These are phyloP conservation scores for Glomeris maerens DNA, from an alignment of 1,140 invertebrate genomes.

Conservation along the genomic window DNA sequence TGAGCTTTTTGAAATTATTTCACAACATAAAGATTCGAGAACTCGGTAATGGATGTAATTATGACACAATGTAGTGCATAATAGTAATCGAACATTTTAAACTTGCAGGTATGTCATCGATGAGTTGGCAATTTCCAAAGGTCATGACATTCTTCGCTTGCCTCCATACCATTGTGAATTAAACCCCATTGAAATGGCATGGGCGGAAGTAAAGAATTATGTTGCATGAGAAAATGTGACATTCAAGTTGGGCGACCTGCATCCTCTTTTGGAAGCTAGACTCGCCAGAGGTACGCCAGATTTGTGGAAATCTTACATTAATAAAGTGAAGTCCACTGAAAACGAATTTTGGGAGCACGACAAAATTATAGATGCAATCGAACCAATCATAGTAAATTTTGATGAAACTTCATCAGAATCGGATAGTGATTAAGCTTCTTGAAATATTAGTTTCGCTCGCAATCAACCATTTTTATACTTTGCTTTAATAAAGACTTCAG, in stretches of 20 bases:
- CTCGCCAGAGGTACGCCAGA: too few species aligned
- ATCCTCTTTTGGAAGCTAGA: too few species aligned
- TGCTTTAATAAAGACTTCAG: too few species aligned
- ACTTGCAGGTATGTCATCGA: constrained; percentile 16
- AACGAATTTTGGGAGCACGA: too few species aligned
- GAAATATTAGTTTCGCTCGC: too few species aligned
- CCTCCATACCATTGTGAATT: constrained; percentile 29
- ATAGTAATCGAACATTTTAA: background rate
- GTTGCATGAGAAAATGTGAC: constrained; percentile 14
- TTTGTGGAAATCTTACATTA: too few species aligned
- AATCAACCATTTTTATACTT: too few species aligned
- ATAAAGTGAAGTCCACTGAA: too few species aligned
- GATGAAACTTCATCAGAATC: too few species aligned
- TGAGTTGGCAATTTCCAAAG: constrained; percentile 11
- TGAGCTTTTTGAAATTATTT: background rate
- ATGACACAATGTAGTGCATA: background rate
- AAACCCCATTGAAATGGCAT: constrained; percentile 29
- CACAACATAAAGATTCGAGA: background rate
- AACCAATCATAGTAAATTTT: too few species aligned
- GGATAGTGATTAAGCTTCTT: too few species aligned
- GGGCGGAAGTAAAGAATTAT: constrained; percentile 24
- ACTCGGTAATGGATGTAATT: background rate
- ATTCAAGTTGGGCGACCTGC: constrained; percentile 4
- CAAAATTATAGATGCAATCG: too few species aligned
- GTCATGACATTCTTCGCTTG: constrained; percentile 21